Percentiles rank a stretch among this genome's conserved stretches.
phyloP scores from a whole-genome alignment of 2,888 invertebrate genomes.

The Protodeltote pygarga region DNA sequence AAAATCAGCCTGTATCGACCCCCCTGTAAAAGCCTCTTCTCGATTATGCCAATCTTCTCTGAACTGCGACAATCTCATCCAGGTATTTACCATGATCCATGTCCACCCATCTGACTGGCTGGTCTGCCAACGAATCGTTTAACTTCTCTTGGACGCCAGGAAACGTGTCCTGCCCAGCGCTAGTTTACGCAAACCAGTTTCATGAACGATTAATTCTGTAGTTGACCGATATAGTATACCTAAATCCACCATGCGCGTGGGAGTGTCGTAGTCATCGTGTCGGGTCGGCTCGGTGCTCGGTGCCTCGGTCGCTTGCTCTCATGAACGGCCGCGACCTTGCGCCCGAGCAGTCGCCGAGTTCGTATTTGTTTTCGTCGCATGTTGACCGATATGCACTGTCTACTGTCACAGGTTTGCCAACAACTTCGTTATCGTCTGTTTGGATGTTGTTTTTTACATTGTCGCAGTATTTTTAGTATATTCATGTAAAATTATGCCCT shows the following conservation, averaged over 20 bases:
- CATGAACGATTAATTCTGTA: slow-evolving; percentile 3
- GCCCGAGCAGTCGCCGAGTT: slow-evolving; percentile 35
- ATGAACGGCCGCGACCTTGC: slow-evolving; percentile 45
- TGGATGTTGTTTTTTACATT: slow-evolving; percentile 2
- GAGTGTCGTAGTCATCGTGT: slow-evolving; percentile 4
- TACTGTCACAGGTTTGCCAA: slow-evolving; percentile 17
- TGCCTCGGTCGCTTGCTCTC: neutral
- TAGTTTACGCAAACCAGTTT: neutral
- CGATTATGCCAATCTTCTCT: no score
- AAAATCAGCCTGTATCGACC: no score
- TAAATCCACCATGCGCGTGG: slow-evolving; percentile 22
- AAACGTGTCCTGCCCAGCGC: no score
- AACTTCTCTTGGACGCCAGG: no score
- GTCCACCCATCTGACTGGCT: no score
- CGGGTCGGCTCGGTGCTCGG: neutral
- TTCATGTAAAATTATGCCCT: slow-evolving; percentile 1
- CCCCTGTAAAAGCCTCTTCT: no score
- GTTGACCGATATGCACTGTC: slow-evolving; percentile 29
- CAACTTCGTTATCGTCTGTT: slow-evolving; percentile 14
- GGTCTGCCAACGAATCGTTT: no score
- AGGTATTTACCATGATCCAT: no score
- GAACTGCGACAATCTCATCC: no score
- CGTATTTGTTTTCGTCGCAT: slow-evolving; percentile 29
- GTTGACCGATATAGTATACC: slow-evolving; percentile 3
- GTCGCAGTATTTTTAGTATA: neutral